phyloP scores from a whole-genome alignment of 37 sponge, comb jelly and placozoan genomes.

The Mnemiopsis leidyi region DNA sequence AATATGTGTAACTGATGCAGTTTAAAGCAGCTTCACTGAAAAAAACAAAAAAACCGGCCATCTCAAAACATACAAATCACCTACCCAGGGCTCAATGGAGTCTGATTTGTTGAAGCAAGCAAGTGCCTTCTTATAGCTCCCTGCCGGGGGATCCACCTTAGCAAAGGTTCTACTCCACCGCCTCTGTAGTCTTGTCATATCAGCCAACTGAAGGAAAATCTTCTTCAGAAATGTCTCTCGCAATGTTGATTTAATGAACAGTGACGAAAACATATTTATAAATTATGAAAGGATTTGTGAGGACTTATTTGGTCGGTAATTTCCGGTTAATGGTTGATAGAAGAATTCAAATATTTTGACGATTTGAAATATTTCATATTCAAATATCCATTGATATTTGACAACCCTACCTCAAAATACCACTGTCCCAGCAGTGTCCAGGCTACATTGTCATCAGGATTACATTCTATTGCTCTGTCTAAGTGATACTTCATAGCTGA shows the following conservation, averaged over 20 bases:
- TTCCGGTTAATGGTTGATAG: background rate
- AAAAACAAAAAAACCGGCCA: too few species aligned
- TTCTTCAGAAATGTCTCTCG: too few species aligned
- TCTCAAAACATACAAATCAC: too few species aligned
- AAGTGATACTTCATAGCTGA: slow-evolving; percentile 64
- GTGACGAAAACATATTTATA: too few species aligned
- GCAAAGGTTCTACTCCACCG: background rate
- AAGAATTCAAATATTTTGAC: background rate
- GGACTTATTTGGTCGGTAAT: background rate
- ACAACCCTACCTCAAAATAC: slow-evolving; percentile 39
- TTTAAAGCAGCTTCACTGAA: too few species aligned
- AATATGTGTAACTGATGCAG: too few species aligned
- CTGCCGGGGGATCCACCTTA: background rate
- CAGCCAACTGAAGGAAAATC: background rate
- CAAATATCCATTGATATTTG: too few species aligned
- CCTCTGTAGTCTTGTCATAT: background rate
- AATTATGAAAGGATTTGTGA: too few species aligned
- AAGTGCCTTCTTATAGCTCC: slow-evolving; percentile 45
- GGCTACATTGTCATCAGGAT: slow-evolving; percentile 39
- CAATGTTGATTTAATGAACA: too few species aligned
- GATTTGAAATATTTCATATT: background rate
- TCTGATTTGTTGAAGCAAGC: slow-evolving; percentile 15
- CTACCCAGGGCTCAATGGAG: slow-evolving; percentile 27
- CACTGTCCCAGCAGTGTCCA: slow-evolving; percentile 38
- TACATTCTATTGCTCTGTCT: slow-evolving; percentile 16